Percentiles rank a stretch among this genome's conserved stretches.
phyloP scores from a whole-genome alignment of 2,888 invertebrate species.

The Erebia palarica region DNA sequence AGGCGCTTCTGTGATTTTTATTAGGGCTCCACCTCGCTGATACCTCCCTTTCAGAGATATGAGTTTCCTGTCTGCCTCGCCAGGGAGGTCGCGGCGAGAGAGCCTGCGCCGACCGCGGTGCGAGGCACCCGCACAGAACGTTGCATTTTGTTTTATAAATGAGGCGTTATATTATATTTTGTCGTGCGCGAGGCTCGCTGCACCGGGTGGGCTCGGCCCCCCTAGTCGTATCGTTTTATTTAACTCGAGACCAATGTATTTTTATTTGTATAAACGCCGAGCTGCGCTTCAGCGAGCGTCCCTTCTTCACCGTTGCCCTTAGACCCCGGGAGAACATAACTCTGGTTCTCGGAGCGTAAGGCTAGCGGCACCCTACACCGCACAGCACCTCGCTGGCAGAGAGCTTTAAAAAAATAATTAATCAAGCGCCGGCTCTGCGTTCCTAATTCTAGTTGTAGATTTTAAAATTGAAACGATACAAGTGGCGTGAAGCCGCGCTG shows the following conservation, averaged over 20 bases:
- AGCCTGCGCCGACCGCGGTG: constrained; percentile 45
- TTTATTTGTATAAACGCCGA: constrained; percentile 60
- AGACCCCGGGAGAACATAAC: neutral
- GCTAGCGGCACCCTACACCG: constrained; percentile 37
- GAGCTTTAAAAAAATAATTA: constrained; percentile 67
- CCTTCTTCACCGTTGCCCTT: neutral
- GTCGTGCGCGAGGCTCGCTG: constrained; percentile 52
- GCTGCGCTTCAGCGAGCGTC: constrained; percentile 52
- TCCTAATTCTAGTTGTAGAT: constrained; percentile 73
- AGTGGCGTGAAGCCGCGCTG: constrained; percentile 63
- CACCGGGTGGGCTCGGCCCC: constrained; percentile 55
- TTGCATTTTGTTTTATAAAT: constrained; percentile 67
- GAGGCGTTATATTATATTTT: constrained; percentile 65
- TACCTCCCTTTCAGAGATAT: constrained; percentile 38
- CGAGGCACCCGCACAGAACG: constrained; percentile 46
- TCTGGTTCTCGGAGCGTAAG: neutral
- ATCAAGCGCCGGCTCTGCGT: constrained; percentile 50
- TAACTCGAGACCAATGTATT: constrained; percentile 78
- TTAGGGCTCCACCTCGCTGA: constrained; percentile 42
- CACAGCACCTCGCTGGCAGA: constrained; percentile 50
- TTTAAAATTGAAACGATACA: constrained; percentile 70
- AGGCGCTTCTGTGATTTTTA: constrained; percentile 46
- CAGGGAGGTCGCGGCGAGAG: constrained; percentile 41
- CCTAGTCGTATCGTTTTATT: constrained; percentile 76
- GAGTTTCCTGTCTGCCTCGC: constrained; percentile 37